phyloP scores from a whole-genome alignment of 1,140 invertebrate genomes.

The Caligus rogercresseyi region DNA sequence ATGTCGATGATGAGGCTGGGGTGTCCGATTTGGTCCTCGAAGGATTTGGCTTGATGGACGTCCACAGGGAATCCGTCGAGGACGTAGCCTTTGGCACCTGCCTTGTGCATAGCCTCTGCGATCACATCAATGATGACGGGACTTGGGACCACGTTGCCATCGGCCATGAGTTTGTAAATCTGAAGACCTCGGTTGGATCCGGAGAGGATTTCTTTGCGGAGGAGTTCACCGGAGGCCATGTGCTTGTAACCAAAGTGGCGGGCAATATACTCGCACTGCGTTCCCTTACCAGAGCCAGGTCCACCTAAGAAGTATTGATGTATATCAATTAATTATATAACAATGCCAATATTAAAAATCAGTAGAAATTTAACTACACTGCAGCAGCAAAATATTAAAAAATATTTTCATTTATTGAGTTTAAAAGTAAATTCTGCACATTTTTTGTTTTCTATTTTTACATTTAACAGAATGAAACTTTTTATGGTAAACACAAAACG shows the following conservation, averaged over 20 bases:
- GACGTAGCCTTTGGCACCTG: conserved; percentile 27
- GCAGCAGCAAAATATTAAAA: neutral
- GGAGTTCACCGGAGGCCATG: conserved; percentile 32
- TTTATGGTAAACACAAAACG: neutral
- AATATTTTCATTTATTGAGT: neutral
- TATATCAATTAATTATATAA: neutral
- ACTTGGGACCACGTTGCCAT: conserved; percentile 28
- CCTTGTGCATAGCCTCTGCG: conserved; percentile 16
- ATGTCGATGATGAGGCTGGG: conserved; percentile 32
- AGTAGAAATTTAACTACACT: neutral
- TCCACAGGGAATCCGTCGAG: conserved; percentile 34
- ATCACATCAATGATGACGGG: conserved; percentile 22
- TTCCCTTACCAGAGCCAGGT: conserved; percentile 34
- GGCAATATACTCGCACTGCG: conserved; percentile 33
- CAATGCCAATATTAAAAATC: neutral
- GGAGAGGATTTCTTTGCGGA: conserved; percentile 31
- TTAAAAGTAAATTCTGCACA: neutral
- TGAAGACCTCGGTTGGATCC: conserved; percentile 28
- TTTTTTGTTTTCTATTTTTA: neutral
- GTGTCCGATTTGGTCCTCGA: conserved; percentile 26
- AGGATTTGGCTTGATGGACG: conserved; percentile 30
- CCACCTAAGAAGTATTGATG: conserved; percentile 27
- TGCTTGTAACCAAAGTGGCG: conserved; percentile 33
- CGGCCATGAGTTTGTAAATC: conserved; percentile 27
- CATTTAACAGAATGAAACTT: neutral